Percentiles rank a stretch among this genome's conserved stretches.
Evolutionary conservation across 2,888 invertebrate genomes (phyloP).

Genomic region (Volucella inanis): DNA sequence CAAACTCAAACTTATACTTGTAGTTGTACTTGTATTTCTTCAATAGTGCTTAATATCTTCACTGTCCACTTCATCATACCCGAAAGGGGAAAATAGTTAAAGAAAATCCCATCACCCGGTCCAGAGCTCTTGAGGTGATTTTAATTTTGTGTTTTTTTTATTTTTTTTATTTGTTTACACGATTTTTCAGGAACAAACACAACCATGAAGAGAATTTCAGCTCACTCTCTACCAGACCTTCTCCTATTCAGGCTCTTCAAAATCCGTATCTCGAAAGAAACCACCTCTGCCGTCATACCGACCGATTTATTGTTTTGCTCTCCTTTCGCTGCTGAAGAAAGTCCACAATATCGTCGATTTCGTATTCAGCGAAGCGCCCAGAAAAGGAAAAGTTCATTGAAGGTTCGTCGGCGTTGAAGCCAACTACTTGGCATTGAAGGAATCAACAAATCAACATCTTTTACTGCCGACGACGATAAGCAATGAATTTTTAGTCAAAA

Average conservation of each 20-base stretch:
- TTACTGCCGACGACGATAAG: conserved; percentile 10
- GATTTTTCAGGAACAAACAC: conserved; percentile 37
- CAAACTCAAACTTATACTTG: no score
- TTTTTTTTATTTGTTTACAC: conserved; percentile 14
- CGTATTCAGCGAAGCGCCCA: conserved; percentile 53
- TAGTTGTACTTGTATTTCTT: background rate
- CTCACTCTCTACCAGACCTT: conserved; percentile 13
- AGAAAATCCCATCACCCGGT: conserved; percentile 50
- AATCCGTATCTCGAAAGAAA: conserved; percentile 54
- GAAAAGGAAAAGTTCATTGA: conserved; percentile 71
- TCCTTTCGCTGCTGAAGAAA: conserved; percentile 72
- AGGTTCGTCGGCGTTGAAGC: conserved; percentile 31
- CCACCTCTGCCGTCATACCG: conserved; percentile 18
- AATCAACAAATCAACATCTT: conserved; percentile 26
- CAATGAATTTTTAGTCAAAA: conserved; percentile 44
- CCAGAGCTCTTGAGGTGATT: conserved; percentile 5
- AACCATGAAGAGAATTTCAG: conserved; percentile 39
- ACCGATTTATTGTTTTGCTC: conserved; percentile 51
- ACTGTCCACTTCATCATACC: conserved; percentile 38
- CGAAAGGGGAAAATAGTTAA: conserved; percentile 20
- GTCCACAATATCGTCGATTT: conserved; percentile 53
- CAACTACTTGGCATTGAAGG: conserved; percentile 56
- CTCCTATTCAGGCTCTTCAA: conserved; percentile 14
- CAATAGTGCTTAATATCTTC: conserved; percentile 25
- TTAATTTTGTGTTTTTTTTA: no score